Percentiles rank a stretch among this genome's conserved stretches.
These are phyloP conservation scores for Trematomus loennbergii DNA, from an alignment of 2,113 vertebrate genomes.

Conservation along the genomic window DNA sequence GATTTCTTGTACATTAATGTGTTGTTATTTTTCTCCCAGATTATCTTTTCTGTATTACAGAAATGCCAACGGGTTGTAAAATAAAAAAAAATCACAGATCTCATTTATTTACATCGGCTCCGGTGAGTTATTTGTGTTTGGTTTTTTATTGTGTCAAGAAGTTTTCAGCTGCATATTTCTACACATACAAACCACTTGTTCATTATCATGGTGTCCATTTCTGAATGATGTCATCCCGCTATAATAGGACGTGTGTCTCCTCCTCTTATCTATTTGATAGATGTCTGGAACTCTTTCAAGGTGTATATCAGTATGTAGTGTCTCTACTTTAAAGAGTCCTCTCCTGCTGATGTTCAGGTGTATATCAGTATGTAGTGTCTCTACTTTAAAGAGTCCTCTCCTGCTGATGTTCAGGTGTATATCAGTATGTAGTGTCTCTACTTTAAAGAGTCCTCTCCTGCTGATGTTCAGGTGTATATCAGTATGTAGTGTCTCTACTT, in stretches of 20 bases:
- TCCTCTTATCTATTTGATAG: neutral
- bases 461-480: too few relatives aligned
- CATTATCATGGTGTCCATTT: neutral
- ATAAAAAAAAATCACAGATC: slow-evolving; percentile 67
- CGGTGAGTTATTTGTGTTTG: neutral
- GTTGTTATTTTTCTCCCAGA: slow-evolving; percentile 47
- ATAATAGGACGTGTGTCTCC: slow-evolving; percentile 11
- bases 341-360: too few relatives aligned
- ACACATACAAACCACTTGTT: neutral
- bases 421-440: neutral
- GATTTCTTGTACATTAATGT: slow-evolving; percentile 58
- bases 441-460: too few relatives aligned
- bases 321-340: too few relatives aligned
- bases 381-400: too few relatives aligned
- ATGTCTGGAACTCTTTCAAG: too few relatives aligned
- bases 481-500: neutral
- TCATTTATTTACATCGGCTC: slow-evolving; percentile 37
- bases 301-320: neutral
- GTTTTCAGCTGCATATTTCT: neutral
- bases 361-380: neutral
- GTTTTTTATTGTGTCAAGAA: neutral
- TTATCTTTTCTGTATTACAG: slow-evolving; percentile 57
- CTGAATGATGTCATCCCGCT: neutral
- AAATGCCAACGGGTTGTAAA: slow-evolving; percentile 70
- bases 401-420: too few relatives aligned